Evolutionary conservation across 2,888 invertebrate species (phyloP), one percentile per base, ranked within the genome.

Genomic region (Druceiella hillmani): DNA sequence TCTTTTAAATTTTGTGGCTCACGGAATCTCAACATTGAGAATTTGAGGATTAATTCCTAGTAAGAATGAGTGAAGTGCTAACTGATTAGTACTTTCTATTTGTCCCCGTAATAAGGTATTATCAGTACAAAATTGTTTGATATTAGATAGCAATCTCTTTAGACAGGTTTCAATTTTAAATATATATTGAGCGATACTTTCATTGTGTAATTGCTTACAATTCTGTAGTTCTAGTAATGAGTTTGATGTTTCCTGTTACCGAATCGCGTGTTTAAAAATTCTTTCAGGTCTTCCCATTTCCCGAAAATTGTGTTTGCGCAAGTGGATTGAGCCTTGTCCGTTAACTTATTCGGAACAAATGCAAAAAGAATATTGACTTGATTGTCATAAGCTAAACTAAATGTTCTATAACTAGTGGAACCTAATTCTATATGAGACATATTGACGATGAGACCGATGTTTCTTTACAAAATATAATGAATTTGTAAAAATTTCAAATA

Each of bases 221-320:
- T 33, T 33, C n/a, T 33, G 33, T 22, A 33, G 13, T 22, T 33
- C 33, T 7, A 33, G 10, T 3, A 33, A 3, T 20, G 14, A 12
- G 33, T 33, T 20, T 17, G 33, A 11, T 33, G 33, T 20, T 33
- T 33, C 13, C 17, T 33, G n/a, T 33, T 33, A 3, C 33, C 33
- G 10, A 33, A 33, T 3, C 33, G 3, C 2, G 20, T 9, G 9
- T 33, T 33, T 6, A 33, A 22, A 33, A 33, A 33, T 6, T 33
- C 10, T 27, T 27, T 27, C 3, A 27, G n/a, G n/a, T 27, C 33
- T 4, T 20, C 33, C 33, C 33, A 33, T 20, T 10, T 20, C 3
- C 22, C 33, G 12, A 33, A 33, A 10, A 33, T 17, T 4, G 33
- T 20, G 11, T 33, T 33, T 3, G 22, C 33, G 13, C 33, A 33